These are phyloP conservation scores for Drosophila lini DNA, from an alignment of 1,140 invertebrate genomes.

Conservation along the genomic window DNA sequence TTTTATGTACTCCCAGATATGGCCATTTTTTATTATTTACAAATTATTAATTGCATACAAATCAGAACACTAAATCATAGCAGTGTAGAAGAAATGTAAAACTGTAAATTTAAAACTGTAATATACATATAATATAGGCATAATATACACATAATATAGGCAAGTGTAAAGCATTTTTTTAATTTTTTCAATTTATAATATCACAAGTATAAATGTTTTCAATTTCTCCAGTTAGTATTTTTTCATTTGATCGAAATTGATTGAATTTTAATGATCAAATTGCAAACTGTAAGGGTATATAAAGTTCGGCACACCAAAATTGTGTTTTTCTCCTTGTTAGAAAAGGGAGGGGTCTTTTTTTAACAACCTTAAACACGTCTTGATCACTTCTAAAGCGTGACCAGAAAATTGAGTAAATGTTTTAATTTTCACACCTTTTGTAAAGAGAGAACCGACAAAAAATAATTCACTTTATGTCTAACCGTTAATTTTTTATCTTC, in stretches of 20 bases:
- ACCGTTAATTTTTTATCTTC: background rate
- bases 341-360: background rate
- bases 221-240: background rate
- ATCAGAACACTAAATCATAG: too few relatives aligned
- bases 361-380: background rate
- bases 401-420: background rate
- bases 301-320: background rate
- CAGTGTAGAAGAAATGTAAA: too few relatives aligned
- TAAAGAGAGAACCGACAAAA: background rate
- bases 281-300: background rate
- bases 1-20: too few relatives aligned
- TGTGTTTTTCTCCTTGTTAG: too few relatives aligned
- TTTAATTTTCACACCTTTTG: background rate
- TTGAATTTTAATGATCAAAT: background rate
- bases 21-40: too few relatives aligned
- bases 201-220: background rate
- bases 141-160: too few relatives aligned
- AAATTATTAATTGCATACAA: too few relatives aligned
- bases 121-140: too few relatives aligned
- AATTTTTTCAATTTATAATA: too few relatives aligned
- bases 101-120: too few relatives aligned
- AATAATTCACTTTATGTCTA: background rate
- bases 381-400: background rate
- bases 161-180: too few relatives aligned
- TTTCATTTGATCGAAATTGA: too few relatives aligned